phyloP scores from a whole-genome alignment of 2,113 vertebrate genomes.

The Ammodytes marinus region DNA sequence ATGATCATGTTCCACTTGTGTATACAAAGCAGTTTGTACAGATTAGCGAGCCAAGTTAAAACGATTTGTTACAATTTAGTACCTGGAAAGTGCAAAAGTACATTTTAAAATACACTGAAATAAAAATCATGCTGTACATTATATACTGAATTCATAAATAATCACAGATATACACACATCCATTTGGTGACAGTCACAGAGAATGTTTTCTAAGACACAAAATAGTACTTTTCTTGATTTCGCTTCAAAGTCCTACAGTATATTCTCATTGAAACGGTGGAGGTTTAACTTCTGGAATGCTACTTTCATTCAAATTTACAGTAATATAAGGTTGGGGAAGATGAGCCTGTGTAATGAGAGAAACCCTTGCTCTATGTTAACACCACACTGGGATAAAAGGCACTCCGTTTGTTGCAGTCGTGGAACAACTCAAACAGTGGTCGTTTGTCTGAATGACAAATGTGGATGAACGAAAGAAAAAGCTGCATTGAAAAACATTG shows the following conservation, averaged over 20 bases:
- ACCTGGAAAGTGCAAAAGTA: constrained; percentile 96
- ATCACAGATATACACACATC: constrained; percentile 93
- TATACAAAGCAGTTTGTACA: constrained; percentile 94
- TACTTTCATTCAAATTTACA: constrained; percentile 35
- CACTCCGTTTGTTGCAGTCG: constrained; percentile 77
- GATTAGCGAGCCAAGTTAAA: constrained; percentile 90
- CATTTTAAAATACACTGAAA: constrained; percentile 84
- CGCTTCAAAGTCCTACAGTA: constrained; percentile 40
- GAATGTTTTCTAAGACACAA: constrained; percentile 74
- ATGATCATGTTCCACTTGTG: constrained; percentile 86
- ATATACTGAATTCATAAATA: constrained; percentile 89
- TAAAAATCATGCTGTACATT: constrained; percentile 95
- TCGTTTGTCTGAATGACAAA: constrained; percentile 51
- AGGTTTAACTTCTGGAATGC: constrained; percentile 72
- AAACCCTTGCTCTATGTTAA: constrained; percentile 45
- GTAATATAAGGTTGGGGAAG: constrained; percentile 11
- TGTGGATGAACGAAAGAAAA: background rate
- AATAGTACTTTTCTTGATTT: constrained; percentile 62
- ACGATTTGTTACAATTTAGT: constrained; percentile 91
- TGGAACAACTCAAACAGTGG: constrained; percentile 63
- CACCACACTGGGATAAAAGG: constrained; percentile 74
- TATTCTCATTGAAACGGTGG: constrained; percentile 52
- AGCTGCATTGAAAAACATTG: constrained; percentile 26
- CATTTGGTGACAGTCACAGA: constrained; percentile 82
- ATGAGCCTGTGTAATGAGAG: constrained; percentile 25